A percentile compares a stretch with the other conserved stretches of the same genome.
These are phyloP conservation scores for Epinotia demarniana DNA, from an alignment of 2,888 invertebrate species.

Conservation along the genomic window DNA sequence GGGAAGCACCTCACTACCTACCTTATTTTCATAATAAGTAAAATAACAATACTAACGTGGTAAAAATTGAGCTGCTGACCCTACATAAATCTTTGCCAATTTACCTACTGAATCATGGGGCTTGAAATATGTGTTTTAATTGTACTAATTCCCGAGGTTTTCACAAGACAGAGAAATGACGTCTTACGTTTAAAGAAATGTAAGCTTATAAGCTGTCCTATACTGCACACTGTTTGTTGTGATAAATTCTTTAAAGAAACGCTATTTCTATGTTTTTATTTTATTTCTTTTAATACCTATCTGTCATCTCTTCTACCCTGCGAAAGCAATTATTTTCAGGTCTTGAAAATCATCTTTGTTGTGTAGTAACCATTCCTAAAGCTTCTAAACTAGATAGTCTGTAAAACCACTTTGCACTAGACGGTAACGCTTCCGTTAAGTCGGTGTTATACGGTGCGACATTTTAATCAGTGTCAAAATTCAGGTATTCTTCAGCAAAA, in stretches of 20 bases:
- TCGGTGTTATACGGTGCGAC: too few species aligned
- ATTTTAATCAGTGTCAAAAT: too few species aligned
- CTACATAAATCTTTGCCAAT: constrained; percentile 4
- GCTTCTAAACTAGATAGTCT: not conserved
- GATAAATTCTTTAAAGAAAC: not conserved
- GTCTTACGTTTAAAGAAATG: not conserved
- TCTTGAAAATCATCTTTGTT: not conserved
- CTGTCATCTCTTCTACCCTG: not conserved
- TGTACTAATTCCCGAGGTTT: not conserved
- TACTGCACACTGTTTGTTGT: not conserved
- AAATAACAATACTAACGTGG: not conserved
- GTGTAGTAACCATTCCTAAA: not conserved
- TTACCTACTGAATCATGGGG: constrained; percentile 3
- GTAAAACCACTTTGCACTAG: not conserved
- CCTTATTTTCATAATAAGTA: not conserved
- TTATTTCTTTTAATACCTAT: not conserved
- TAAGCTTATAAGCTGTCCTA: not conserved
- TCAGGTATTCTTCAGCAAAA: too few species aligned
- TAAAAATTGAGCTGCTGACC: constrained; percentile 5
- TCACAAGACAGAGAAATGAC: not conserved
- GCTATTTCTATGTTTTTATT: not conserved
- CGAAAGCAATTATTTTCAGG: not conserved
- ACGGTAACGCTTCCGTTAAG: not conserved
- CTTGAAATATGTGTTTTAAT: not conserved
- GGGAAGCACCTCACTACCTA: not conserved